Percentiles rank a stretch among this genome's conserved stretches.
Evolutionary conservation across 2,888 invertebrate species (phyloP).

Genomic region (Stenotaenia linearis): DNA sequence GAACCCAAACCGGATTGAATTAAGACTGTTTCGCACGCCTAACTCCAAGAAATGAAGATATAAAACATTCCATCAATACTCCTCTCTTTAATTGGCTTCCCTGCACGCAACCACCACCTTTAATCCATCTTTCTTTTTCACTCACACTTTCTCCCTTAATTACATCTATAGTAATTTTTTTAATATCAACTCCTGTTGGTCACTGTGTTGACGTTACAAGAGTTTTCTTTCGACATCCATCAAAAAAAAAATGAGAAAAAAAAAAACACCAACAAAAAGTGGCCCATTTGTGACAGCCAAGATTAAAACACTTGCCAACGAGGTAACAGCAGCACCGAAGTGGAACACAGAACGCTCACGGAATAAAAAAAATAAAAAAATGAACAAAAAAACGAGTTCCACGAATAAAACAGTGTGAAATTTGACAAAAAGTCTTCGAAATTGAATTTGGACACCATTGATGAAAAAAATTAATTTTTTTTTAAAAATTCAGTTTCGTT

Average conservation of each 20-base stretch:
- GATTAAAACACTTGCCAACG: slow-evolving; percentile 26
- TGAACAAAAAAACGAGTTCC: not conserved
- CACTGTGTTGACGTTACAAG: slow-evolving; percentile 19
- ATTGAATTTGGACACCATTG: no score
- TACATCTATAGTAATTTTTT: slow-evolving; percentile 6
- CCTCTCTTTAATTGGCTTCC: not conserved
- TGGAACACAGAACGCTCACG: not conserved
- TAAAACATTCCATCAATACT: not conserved
- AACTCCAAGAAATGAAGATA: not conserved
- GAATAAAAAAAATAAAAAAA: not conserved
- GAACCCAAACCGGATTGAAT: slow-evolving; percentile 13
- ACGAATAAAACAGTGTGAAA: not conserved
- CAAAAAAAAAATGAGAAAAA: not conserved
- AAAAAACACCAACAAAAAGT: not conserved
- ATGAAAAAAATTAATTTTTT: no score
- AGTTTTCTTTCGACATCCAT: not conserved
- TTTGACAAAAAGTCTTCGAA: not conserved
- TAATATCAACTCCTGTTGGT: not conserved
- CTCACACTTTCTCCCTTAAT: not conserved
- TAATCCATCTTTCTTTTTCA: slow-evolving; percentile 15
- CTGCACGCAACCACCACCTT: not conserved
- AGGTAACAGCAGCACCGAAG: not conserved
- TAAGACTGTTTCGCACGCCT: not conserved
- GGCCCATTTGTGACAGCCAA: slow-evolving; percentile 14
- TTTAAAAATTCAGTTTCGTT: no score